Conservation (phyloP, 2,797 vertebrate species). For the Phalloptychus januarius region DNA sequence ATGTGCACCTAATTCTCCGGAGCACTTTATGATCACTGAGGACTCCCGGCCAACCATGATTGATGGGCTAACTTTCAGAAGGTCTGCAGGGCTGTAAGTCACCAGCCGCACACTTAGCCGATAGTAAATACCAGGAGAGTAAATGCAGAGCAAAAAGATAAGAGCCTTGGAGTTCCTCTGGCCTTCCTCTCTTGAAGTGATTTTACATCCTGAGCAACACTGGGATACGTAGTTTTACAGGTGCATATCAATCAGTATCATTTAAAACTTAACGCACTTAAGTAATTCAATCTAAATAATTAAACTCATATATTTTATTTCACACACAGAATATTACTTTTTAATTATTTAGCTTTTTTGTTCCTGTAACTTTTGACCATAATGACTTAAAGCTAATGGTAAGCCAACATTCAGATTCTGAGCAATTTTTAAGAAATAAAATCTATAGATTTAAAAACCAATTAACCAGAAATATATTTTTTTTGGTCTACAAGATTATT, state of each 20-base stretch:
- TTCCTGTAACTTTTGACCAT: not conserved
- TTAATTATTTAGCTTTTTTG: not conserved
- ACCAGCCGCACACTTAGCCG: slow-evolving; percentile 53
- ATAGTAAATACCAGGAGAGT: slow-evolving; percentile 66
- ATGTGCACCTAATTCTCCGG: slow-evolving; percentile 8
- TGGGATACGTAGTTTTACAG: slow-evolving; percentile 28
- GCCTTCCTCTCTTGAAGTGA: slow-evolving; percentile 43
- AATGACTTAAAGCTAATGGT: not conserved
- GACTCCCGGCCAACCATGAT: slow-evolving; percentile 49
- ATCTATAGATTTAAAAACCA: not conserved
- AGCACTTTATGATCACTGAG: slow-evolving; percentile 39
- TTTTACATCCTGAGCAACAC: slow-evolving; percentile 47
- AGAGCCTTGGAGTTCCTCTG: slow-evolving; percentile 44
- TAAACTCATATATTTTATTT: not conserved
- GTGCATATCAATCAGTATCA: not conserved
- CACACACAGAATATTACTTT: not conserved
- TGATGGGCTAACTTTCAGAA: slow-evolving; percentile 54
- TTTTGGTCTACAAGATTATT: not conserved
- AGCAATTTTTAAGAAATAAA: not conserved
- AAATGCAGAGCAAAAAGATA: slow-evolving; percentile 65
- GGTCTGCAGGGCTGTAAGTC: slow-evolving; percentile 47
- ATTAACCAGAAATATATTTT: not conserved
- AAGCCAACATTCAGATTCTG: not conserved
- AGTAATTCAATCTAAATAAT: not conserved
- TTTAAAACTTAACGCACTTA: not conserved